phyloP scores from a whole-genome alignment of 2,113 vertebrate species.

The Ardeotis arabs region DNA sequence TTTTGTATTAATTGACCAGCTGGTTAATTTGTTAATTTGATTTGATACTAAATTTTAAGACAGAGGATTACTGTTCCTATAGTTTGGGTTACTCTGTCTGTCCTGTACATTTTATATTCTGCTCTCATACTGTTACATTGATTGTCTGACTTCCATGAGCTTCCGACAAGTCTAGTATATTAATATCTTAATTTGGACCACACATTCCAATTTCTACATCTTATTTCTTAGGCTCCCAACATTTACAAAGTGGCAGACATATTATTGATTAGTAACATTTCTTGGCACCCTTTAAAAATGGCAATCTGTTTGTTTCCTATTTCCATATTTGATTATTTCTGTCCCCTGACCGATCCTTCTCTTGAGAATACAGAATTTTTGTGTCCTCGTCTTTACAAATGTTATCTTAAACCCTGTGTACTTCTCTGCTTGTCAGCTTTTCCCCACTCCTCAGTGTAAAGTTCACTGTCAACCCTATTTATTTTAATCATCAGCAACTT shows the following conservation, averaged over 20 bases:
- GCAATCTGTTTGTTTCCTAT: background rate
- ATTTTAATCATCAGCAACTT: background rate
- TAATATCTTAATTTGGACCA: slow-evolving; percentile 16
- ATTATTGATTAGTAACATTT: background rate
- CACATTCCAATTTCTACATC: background rate
- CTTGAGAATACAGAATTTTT: background rate
- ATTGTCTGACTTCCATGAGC: background rate
- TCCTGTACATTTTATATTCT: background rate
- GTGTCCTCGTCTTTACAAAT: background rate
- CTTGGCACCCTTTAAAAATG: background rate
- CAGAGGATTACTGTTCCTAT: background rate
- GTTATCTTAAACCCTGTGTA: background rate
- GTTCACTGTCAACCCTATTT: background rate
- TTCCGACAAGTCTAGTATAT: background rate
- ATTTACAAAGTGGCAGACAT: background rate
- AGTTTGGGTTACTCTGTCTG: background rate
- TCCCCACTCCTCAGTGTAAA: background rate
- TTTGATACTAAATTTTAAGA: background rate
- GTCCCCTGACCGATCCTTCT: background rate
- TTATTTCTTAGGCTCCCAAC: background rate
- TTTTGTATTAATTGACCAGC: background rate
- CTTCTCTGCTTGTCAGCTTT: background rate
- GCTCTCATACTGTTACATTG: background rate
- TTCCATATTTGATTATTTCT: slow-evolving; percentile 3
- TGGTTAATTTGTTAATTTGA: background rate